phyloP scores from a whole-genome alignment of 2,888 invertebrate genomes.

The Baccha elongata region DNA sequence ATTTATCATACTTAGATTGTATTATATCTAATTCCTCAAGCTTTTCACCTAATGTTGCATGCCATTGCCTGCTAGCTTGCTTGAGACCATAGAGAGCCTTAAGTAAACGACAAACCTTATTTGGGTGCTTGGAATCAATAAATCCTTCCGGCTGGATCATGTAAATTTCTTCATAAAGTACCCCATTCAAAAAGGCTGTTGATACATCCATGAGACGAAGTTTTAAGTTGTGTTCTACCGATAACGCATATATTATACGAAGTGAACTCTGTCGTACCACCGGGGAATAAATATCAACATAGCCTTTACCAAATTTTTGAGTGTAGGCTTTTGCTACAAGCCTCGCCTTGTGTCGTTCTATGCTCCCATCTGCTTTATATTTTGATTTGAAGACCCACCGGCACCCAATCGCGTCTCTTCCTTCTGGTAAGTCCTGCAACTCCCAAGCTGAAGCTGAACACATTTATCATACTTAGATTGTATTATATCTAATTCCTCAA shows the following conservation, averaged over 20 bases:
- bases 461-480: not conserved
- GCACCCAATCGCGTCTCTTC: too few species aligned
- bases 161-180: not conserved
- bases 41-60: not conserved
- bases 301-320: not conserved
- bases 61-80: not conserved
- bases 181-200: not conserved
- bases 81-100: not conserved
- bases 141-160: not conserved
- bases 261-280: not conserved
- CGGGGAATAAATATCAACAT: not conserved
- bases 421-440: constrained; percentile 27
- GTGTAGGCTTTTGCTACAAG: not conserved
- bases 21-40: not conserved
- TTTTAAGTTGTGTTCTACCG: constrained; percentile 14
- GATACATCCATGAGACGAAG: constrained; percentile 37
- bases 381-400: too few species aligned
- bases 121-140: not conserved
- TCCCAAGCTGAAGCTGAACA: too few species aligned
- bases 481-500: not conserved
- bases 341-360: not conserved
- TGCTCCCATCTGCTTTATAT: too few species aligned
- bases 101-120: not conserved
- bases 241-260: not conserved
- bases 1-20: not conserved